These are phyloP conservation scores for Trichogramma pretiosum DNA, from an alignment of 1,140 invertebrate species.

Conservation along the genomic window DNA sequence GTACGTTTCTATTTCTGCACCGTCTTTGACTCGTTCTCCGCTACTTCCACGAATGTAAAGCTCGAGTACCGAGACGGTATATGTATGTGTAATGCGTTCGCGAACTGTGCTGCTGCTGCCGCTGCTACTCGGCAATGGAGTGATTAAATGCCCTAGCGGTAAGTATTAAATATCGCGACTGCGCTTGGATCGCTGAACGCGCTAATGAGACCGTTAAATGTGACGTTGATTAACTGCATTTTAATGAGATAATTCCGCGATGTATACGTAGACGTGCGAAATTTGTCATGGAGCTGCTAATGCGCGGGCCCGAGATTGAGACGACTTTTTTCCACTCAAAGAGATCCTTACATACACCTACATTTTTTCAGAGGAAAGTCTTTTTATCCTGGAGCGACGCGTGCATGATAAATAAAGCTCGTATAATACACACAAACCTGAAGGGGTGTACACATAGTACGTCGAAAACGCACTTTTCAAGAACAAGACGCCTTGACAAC, in stretches of 20 bases:
- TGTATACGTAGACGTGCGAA: too few species aligned
- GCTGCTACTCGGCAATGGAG: not conserved
- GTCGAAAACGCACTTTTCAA: constrained; percentile 2
- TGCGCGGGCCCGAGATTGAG: too few species aligned
- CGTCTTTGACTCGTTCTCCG: not conserved
- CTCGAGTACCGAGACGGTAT: too few species aligned
- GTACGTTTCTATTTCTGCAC: constrained; percentile 10
- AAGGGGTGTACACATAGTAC: not conserved
- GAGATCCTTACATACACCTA: too few species aligned
- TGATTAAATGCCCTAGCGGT: constrained; percentile 8
- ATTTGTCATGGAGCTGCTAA: too few species aligned
- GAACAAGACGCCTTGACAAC: constrained; percentile 10
- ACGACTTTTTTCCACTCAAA: constrained; percentile 8
- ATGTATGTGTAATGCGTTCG: not conserved
- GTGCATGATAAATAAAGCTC: too few species aligned
- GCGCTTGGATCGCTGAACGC: too few species aligned
- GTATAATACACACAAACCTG: constrained; percentile 16
- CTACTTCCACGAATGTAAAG: not conserved
- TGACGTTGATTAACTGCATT: constrained; percentile 8
- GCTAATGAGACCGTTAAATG: constrained; percentile 1
- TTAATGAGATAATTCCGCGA: too few species aligned
- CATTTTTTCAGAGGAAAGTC: constrained; percentile 18
- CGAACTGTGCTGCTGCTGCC: not conserved
- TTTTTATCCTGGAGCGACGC: constrained; percentile 24
- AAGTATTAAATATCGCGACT: not conserved